Evolutionary conservation across 2,888 invertebrate species (phyloP).

Genomic region (Azorinus chamasolen): DNA sequence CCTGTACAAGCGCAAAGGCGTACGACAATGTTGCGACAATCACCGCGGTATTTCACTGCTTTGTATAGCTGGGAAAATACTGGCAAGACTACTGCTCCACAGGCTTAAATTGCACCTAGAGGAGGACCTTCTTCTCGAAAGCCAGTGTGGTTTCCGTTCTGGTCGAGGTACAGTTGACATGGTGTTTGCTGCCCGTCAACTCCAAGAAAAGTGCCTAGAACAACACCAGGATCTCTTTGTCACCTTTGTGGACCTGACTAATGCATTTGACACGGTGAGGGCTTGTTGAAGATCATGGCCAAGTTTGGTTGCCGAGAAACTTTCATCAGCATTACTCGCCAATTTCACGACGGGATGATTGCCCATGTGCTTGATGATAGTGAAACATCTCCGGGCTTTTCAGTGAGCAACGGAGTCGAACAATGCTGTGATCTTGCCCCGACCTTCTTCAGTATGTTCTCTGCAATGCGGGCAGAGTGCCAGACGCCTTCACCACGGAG

Average conservation of each 20-base stretch:
- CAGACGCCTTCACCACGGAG: too few relatives aligned
- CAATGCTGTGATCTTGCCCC: too few relatives aligned
- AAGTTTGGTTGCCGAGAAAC: background rate
- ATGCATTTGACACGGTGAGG: background rate
- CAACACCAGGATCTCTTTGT: slow-evolving; percentile 1
- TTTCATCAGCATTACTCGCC: background rate
- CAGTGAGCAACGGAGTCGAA: too few relatives aligned
- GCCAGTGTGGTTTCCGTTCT: background rate
- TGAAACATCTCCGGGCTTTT: too few relatives aligned
- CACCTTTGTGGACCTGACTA: background rate
- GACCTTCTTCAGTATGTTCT: too few relatives aligned
- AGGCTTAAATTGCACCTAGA: background rate
- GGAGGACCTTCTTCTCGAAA: too few relatives aligned
- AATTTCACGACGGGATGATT: background rate
- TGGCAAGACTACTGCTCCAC: background rate
- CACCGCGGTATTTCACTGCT: background rate
- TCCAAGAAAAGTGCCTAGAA: background rate
- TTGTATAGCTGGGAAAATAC: background rate
- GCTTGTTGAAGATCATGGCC: background rate
- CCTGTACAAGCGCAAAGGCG: slow-evolving; percentile 1
- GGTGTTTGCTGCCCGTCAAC: slow-evolving; percentile 1
- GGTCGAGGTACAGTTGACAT: background rate
- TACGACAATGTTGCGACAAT: slow-evolving; percentile 1
- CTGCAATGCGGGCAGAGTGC: too few relatives aligned
- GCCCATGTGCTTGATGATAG: background rate